Base-by-base conservation (phyloP, 2,797 vertebrate genomes). In the Erpetoichthys calabaricus region DNA sequence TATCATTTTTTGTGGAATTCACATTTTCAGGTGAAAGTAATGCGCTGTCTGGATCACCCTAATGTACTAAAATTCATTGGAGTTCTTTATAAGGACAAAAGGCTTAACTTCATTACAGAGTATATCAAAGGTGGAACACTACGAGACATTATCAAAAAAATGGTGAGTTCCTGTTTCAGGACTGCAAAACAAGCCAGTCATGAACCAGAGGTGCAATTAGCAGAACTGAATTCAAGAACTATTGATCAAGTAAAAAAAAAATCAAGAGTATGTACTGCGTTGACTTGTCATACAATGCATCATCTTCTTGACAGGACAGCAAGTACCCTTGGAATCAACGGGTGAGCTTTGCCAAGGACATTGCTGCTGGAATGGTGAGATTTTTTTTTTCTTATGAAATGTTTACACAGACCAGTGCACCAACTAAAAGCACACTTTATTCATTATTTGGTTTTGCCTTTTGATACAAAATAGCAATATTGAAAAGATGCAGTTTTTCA, bases 21-120 rank as follows among this genome's bases (percentile, higher is more conserved):
- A 25, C 25, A 25, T 25, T 25, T 4, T 4, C 70, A 99, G 95
- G 95, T 98, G 64, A 99, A 99, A 70, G 95, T 99, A 65, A 97
- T 99, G 94, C 86, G 95, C 5, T 96, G 93, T 63, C 73, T 99
- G 64, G 94, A 99, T 56, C 95, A 99, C 64, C 95, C 95, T 10
- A 97, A 99, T 0, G 94, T 99, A 60, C 89, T 99, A 53, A 90
- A 82, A 76, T 98, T 99, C 73, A 98, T 99, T 0, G 95, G 95
- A 0, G 94, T 99, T 57, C 90, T 99, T 55, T 99, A 97, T 72
- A 99, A 98, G 68, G 95, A 98, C 80, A 97, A 95, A 76, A 83
- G 95, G 59, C 86, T 99, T 64, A 99, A 98, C 79, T 97, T 98
- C 77, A 97, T 98, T 57, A 89, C 95, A 0, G 95, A 99, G 75